Conservation (phyloP, 1,140 invertebrate genomes). For the Uloborus diversus region DNA sequence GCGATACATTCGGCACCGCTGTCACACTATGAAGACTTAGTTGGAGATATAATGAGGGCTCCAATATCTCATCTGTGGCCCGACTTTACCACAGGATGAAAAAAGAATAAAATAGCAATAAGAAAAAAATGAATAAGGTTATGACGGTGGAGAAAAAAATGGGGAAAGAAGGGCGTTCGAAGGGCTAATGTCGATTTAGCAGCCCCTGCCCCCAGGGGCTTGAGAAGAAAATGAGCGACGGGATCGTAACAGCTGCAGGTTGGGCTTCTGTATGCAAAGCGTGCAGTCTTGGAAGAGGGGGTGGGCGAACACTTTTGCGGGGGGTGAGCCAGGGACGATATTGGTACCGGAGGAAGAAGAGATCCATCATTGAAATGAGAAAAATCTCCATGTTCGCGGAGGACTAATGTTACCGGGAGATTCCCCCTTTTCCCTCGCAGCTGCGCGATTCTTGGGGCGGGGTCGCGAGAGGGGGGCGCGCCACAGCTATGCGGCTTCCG, state of each 20-base stretch:
- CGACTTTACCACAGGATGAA: slow-evolving; percentile 11
- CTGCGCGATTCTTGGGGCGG: slow-evolving; percentile 46
- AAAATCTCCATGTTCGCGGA: slow-evolving; percentile 53
- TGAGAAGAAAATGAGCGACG: slow-evolving; percentile 49
- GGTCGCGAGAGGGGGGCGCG: slow-evolving; percentile 7
- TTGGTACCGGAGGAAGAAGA: slow-evolving; percentile 34
- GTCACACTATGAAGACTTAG: slow-evolving; percentile 49
- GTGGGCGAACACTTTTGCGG: not conserved
- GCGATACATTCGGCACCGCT: slow-evolving; percentile 2
- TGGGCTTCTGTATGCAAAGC: slow-evolving; percentile 38
- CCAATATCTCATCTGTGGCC: slow-evolving; percentile 21
- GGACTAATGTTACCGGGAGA: slow-evolving; percentile 45
- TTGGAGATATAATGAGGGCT: slow-evolving; percentile 46
- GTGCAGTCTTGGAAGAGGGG: not conserved
- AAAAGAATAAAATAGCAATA: slow-evolving; percentile 5
- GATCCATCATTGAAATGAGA: slow-evolving; percentile 57
- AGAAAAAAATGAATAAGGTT: slow-evolving; percentile 27
- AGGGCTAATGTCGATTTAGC: slow-evolving; percentile 52
- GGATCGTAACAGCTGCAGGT: slow-evolving; percentile 37
- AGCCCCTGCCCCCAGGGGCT: slow-evolving; percentile 44
- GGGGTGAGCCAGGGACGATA: slow-evolving; percentile 37
- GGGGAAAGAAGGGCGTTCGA: not conserved
- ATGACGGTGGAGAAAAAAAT: not conserved
- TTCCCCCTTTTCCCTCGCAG: slow-evolving; percentile 25
- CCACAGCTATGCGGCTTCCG: slow-evolving; percentile 17